Percentiles rank a stretch among this genome's conserved stretches.
These are phyloP conservation scores for Harpagoxenus sublaevis DNA, from an alignment of 2,888 invertebrate genomes.

Conservation along the genomic window DNA sequence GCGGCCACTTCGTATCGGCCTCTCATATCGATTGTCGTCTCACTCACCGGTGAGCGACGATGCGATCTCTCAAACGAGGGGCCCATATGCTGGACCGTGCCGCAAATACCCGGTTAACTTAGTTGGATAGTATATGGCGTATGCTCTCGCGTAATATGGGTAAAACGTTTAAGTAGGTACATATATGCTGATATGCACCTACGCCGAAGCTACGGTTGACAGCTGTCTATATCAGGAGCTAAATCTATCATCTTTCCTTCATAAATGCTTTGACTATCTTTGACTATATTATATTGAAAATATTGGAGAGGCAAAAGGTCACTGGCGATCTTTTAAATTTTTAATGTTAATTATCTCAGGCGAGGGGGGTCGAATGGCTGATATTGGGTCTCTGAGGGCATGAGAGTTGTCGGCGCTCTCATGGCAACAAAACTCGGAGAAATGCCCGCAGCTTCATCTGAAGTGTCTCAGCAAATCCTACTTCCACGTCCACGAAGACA, in stretches of 20 bases:
- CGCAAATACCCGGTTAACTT: slow-evolving; percentile 31
- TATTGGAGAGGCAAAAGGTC: neutral
- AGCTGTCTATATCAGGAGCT: neutral
- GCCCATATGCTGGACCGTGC: slow-evolving; percentile 36
- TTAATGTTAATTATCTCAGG: slow-evolving; percentile 11
- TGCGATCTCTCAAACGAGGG: slow-evolving; percentile 45
- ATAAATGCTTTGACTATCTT: slow-evolving; percentile 1
- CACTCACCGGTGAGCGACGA: slow-evolving; percentile 13
- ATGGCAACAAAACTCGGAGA: too few species aligned
- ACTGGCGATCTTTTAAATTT: slow-evolving; percentile 18
- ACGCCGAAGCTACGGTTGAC: slow-evolving; percentile 17
- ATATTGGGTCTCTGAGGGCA: too few species aligned
- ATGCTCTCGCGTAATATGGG: slow-evolving; percentile 1
- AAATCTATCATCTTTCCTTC: neutral
- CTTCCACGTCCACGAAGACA: too few species aligned
- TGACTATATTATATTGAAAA: neutral
- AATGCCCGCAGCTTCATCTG: too few species aligned
- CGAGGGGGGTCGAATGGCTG: too few species aligned
- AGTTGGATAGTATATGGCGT: slow-evolving; percentile 31
- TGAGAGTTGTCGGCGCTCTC: too few species aligned
- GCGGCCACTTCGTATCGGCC: slow-evolving; percentile 12
- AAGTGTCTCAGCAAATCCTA: too few species aligned
- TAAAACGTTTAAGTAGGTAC: slow-evolving; percentile 35
- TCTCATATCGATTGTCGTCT: slow-evolving; percentile 18
- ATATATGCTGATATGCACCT: neutral